Evolutionary conservation across 2,888 invertebrate genomes (phyloP).

Genomic region (Dicyrtomina minuta): DNA sequence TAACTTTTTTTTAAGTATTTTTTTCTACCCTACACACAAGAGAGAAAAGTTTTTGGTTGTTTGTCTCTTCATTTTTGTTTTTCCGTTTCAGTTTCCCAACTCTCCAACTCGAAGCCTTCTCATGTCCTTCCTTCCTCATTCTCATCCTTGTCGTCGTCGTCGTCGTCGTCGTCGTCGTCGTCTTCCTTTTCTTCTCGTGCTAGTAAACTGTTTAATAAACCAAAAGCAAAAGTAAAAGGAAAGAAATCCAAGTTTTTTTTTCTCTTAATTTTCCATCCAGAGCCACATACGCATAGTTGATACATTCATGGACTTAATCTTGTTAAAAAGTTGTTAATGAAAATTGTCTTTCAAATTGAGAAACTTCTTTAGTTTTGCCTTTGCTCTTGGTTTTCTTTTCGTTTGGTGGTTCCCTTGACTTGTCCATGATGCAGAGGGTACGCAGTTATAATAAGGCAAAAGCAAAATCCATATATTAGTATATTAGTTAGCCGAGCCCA

Average conservation of each 20-base stretch:
- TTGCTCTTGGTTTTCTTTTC: too few species aligned
- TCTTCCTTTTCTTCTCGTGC: neutral
- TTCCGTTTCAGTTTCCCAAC: neutral
- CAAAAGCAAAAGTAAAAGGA: neutral
- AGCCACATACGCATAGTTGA: too few species aligned
- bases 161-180: too few species aligned
- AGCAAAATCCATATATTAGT: neutral
- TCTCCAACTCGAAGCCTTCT: too few species aligned
- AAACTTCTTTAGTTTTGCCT: constrained; percentile 19
- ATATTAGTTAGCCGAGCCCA: neutral
- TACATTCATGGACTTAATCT: constrained; percentile 29
- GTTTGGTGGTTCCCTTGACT: neutral
- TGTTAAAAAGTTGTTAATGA: constrained; percentile 49
- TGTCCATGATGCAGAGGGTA: neutral
- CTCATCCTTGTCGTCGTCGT: too few species aligned
- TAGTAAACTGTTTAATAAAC: neutral
- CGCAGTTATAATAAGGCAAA: neutral
- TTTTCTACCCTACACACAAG: neutral
- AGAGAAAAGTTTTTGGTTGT: neutral
- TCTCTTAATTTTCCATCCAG: neutral
- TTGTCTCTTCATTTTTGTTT: neutral
- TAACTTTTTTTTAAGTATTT: neutral
- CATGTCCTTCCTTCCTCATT: too few species aligned
- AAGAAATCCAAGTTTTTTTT: constrained; percentile 20
- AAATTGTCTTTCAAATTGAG: constrained; percentile 39